Base-by-base conservation (phyloP, 2,113 vertebrate species). In the Centropus unirufus region DNA sequence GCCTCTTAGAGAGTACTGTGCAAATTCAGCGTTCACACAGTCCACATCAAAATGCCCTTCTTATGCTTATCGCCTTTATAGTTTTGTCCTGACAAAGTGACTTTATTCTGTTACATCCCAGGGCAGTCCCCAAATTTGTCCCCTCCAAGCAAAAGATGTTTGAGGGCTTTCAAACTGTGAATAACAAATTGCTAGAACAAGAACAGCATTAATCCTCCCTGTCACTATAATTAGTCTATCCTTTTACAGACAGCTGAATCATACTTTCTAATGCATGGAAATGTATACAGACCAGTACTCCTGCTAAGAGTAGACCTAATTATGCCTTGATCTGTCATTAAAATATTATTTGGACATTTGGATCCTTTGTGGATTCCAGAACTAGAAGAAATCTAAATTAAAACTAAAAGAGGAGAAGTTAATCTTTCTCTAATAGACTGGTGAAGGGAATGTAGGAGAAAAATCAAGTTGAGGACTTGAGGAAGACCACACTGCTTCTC, bases 201-300 rank as follows among this genome's bases (percentile, higher is more conserved):
- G 92, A 94, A 82, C 61, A 94, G 90, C 85, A 94, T 90, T 94
- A 97, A 94, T 95, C 83, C 93, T 94, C 66, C 36, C 80, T 92
- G 95, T 94, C 92, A 93, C 90, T 86, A 62, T 95, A 95, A 95
- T 96, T 95, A 96, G 93, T 83, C 92, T 92, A 95, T 96, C 94
- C 88, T 93, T 92, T 90, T 90, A 96, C 68, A 90, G 92, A 93
- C 90, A 95, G 93, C 92, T 96, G 94, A 97, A 96, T 96, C 93
- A 86, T 96, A 96, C 90, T 95, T 97, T 92, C 63, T 95, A 93
- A 97, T 97, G 72, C 94, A 96, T 95, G 95, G 90, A 97, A 96
- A 96, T 83, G 58, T 92, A 95, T 94, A 96, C 86, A 96, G 80
- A 96, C 90, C 92, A 81, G 73, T 96, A 95, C 57, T 96, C 85